Evolutionary conservation across 2,888 invertebrate genomes (phyloP).

Genomic region (Euplagia quadripunctaria): DNA sequence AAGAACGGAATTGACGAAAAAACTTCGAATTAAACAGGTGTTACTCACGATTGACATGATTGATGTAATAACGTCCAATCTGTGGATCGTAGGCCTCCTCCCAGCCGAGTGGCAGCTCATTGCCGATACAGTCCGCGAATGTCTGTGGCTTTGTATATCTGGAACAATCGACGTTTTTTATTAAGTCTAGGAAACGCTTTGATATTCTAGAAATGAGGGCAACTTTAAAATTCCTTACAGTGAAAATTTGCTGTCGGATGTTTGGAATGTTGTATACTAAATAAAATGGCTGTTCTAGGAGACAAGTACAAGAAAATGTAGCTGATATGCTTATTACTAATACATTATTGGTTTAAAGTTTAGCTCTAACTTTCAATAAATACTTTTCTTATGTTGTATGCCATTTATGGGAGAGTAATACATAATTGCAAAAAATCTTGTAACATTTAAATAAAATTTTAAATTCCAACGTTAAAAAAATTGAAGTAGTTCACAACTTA

Average conservation of each 20-base stretch:
- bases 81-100: conserved; percentile 98
- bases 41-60: conserved; percentile 97
- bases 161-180: conserved; percentile 80
- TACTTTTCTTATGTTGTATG: background rate
- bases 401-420: background rate
- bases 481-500: background rate
- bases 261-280: conserved; percentile 1
- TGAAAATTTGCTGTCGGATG: conserved; percentile 16
- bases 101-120: conserved; percentile 99
- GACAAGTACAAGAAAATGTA: background rate
- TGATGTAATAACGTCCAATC: conserved; percentile 98
- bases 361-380: background rate
- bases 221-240: conserved; percentile 23
- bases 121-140: conserved; percentile 99
- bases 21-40: conserved; percentile 40
- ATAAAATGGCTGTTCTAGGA: background rate
- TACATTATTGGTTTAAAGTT: background rate
- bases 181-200: conserved; percentile 41
- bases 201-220: conserved; percentile 29
- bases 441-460: background rate
- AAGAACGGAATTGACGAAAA: conserved; percentile 15
- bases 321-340: background rate
- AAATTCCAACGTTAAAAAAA: background rate
- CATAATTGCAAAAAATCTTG: background rate
- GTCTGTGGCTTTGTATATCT: conserved; percentile 98